Conservation (phyloP, 2,888 invertebrate species). For the Drosophila algonquin region DNA sequence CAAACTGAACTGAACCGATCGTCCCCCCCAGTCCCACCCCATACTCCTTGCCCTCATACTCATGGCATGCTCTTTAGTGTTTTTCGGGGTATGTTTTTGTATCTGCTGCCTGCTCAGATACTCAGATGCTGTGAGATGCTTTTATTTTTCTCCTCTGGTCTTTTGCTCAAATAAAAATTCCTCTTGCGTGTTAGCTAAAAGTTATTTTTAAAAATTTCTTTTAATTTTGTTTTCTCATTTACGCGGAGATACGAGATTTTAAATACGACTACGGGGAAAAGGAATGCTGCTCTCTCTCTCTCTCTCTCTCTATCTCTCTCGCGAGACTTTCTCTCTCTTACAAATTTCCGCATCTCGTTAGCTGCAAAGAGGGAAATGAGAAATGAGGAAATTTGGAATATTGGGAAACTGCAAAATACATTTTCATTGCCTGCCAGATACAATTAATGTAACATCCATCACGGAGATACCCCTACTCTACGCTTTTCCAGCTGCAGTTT, state of each 20-base stretch:
- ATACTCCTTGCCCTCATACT: not conserved
- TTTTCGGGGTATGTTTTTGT: slow-evolving; percentile 55
- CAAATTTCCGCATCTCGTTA: slow-evolving; percentile 44
- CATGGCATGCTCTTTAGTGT: slow-evolving; percentile 23
- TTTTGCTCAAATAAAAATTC: slow-evolving; percentile 79
- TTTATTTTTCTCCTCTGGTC: slow-evolving; percentile 47
- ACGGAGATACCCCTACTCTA: not conserved
- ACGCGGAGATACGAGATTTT: slow-evolving; percentile 65
- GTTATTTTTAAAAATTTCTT: slow-evolving; percentile 83
- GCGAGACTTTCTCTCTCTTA: slow-evolving; percentile 1
- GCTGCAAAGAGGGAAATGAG: slow-evolving; percentile 19
- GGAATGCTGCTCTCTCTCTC: slow-evolving; percentile 34
- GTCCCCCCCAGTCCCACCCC: not conserved
- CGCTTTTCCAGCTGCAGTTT: slow-evolving; percentile 11
- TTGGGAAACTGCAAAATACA: slow-evolving; percentile 13
- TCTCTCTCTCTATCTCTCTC: too few relatives aligned
- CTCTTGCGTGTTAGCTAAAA: slow-evolving; percentile 83
- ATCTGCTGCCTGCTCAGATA: slow-evolving; percentile 32
- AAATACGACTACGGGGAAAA: slow-evolving; percentile 54
- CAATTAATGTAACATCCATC: slow-evolving; percentile 20
- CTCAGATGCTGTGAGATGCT: not conserved
- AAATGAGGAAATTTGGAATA: slow-evolving; percentile 6
- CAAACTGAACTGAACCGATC: slow-evolving; percentile 4
- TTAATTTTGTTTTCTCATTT: slow-evolving; percentile 67
- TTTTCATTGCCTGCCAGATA: slow-evolving; percentile 1